Evolutionary conservation across 1,140 invertebrate species (phyloP), one percentile per base, ranked within the genome.

Genomic region (Thrips palmi): DNA sequence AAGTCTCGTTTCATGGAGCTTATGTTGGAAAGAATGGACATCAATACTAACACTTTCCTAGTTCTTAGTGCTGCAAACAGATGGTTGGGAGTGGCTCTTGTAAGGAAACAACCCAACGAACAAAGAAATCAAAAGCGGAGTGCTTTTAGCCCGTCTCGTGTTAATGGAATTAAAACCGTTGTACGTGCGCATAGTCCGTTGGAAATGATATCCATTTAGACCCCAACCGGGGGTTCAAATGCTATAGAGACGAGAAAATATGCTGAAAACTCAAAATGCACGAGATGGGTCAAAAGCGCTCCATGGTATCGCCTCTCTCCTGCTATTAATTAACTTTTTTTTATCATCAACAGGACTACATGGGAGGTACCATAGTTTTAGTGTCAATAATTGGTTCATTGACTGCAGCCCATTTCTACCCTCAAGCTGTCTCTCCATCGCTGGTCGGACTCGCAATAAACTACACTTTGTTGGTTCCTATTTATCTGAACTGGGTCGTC

Each of bases 401-500:
- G 44, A 52, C 66, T 33, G 65, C 65, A 31, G 67, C 64, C 2
- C 52, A 63, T 33, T 43, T 66, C 14, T 58, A 60, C 37, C 64
- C 65, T 1, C 49, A 55, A 36, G 53, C 62, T 11, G 64, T 74
- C 2, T 68, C 70, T 22, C 65, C 69, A 1, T 66, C 74, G 10
- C 52, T 72, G 39, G 69, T 77, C 21, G 79, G 77, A 2, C 54
- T 83, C 38, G 75, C 77, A 22, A 75, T 82, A 44, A 75, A 78
- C 49, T 84, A 83, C 55, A 74, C 78, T n/a, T 65, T 85, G 14
- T 57, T 84, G 34, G 67, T 84, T 40, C 79, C 80, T 12, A 71
- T 79, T 46, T 85, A 82, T 56, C 62, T 85, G 27, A 81, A 80
- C 49, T 81, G 78, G 70, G 72, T 82, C 31, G 78, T 82, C 38